Conservation (phyloP, 2,113 vertebrate genomes). For the Tyto alba region DNA sequence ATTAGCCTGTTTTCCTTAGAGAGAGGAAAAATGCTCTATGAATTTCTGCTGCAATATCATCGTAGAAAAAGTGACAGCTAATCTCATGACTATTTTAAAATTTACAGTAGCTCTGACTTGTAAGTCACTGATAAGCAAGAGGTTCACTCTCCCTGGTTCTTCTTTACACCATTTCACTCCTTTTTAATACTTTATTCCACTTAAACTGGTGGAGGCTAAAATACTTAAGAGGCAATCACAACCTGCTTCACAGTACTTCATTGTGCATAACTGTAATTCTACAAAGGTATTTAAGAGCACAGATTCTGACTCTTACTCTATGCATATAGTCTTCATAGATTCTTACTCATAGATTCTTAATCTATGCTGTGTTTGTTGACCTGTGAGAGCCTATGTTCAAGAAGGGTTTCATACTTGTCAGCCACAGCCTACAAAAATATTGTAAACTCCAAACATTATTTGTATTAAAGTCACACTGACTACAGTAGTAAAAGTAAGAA, state of each 20-base stretch:
- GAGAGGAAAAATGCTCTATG: background rate
- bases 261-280: background rate
- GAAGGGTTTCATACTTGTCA: background rate
- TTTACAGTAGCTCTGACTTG: background rate
- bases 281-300: background rate
- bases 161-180: background rate
- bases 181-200: background rate
- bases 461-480: background rate
- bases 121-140: background rate
- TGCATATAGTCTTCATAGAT: no score
- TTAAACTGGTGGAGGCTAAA: background rate
- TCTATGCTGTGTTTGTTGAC: background rate
- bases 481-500: background rate
- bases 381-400: accelerated
- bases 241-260: background rate
- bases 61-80: background rate
- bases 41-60: background rate
- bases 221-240: background rate
- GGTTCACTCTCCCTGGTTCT: background rate
- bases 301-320: background rate
- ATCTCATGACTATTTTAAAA: background rate
- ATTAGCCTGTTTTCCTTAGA: background rate
- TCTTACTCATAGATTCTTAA: no score
- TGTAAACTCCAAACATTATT: background rate
- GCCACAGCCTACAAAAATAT: background rate